Base-by-base conservation (phyloP, 2,113 vertebrate species). In the Hyaena hyaena region DNA sequence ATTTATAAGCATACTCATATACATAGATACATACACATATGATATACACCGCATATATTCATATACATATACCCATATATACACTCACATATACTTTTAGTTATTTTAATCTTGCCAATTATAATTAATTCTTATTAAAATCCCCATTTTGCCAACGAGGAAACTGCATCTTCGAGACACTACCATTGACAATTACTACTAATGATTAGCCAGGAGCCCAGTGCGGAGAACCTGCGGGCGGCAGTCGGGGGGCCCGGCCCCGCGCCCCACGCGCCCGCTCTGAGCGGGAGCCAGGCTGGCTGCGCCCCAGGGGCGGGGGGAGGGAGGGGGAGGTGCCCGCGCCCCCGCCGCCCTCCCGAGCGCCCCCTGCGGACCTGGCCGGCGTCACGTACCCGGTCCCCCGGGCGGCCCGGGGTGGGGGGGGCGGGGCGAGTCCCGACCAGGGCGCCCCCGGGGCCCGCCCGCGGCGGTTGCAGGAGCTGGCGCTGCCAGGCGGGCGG, bases 381-480 rank as follows among this genome's bases (percentile, higher is more conserved):
- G 7, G 15, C 15, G 91, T 74, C 66, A 76, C 48, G n/a, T n/a
- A 10, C 23, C 65, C n/a, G 8, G 0, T 3, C 15, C 33, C 39
- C 53, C 28, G 0, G 2, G 35, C n/a, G 39, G 39, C 39, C 39
- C 39, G 39, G 39, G 39, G 39, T 39, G 39, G 39, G 39, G 39
- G 39, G 39, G 39, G 23, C 2, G 24, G 68, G 68, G 15, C 1
- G 10, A 50, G 26, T 4, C 33, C 10, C 2, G 17, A 65, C 45
- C 33, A 2, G 45, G 28, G n/a, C 0, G 0, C 31, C 10, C 17
- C 7, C 0, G 2, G 45, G 1, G 17, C 45, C 48, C n/a, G 11
- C 1, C 21, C 0, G 39, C 61, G 11, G 24, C 19, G 15, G n/a
- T 2, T 48, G 6, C 5, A 39, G 82, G 28, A 31, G 35, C 28